phyloP scores from a whole-genome alignment of 2,113 vertebrate species.

The Connochaetes taurinus region DNA sequence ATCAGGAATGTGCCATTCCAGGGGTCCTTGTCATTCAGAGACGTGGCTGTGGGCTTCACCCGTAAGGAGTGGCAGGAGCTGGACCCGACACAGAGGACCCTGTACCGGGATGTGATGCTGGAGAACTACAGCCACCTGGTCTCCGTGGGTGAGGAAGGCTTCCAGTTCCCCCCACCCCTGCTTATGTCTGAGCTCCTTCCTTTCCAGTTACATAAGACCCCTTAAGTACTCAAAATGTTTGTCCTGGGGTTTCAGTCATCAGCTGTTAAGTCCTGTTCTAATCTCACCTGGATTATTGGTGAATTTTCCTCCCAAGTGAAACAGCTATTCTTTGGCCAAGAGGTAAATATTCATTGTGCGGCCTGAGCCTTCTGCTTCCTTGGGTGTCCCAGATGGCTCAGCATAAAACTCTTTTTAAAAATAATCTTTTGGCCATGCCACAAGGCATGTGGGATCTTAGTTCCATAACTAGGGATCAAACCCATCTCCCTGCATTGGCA shows the following conservation, averaged over 20 bases:
- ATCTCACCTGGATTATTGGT: neutral
- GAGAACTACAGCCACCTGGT: neutral
- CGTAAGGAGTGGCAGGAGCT: conserved; percentile 5
- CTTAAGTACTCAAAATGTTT: neutral
- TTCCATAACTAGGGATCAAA: neutral
- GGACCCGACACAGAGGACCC: neutral
- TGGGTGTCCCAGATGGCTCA: neutral
- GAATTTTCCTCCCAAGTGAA: neutral
- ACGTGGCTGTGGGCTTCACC: conserved; percentile 11
- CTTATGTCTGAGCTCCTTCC: neutral
- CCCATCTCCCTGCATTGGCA: neutral
- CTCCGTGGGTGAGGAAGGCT: neutral
- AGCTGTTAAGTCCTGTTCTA: neutral
- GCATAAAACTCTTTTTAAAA: neutral
- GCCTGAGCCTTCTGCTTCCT: neutral
- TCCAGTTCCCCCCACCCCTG: accelerated
- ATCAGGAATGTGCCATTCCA: neutral
- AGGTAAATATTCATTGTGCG: neutral
- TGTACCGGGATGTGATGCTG: conserved; percentile 1
- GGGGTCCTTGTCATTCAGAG: neutral
- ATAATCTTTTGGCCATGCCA: neutral
- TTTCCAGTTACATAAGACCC: neutral
- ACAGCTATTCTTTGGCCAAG: accelerated
- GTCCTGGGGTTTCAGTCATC: neutral
- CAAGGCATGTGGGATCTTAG: neutral